Evolutionary conservation across 2,113 vertebrate genomes (phyloP), one percentile per base, ranked within the genome.

Genomic region (Ictalurus furcatus): DNA sequence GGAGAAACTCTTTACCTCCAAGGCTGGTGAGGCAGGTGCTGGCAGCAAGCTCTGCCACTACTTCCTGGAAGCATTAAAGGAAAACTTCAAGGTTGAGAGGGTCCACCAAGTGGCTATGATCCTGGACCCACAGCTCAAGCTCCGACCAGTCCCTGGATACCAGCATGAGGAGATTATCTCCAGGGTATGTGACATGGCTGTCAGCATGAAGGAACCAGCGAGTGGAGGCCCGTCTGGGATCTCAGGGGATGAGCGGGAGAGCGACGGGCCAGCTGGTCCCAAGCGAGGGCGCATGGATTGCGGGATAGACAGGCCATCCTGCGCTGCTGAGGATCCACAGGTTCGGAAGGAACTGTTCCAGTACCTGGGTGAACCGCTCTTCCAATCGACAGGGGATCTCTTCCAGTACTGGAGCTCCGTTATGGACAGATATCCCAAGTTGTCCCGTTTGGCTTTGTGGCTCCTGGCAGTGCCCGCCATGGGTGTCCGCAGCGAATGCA

Each of bases 1-100:
- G 94, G 98, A 99, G 96, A 99, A 99, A 94, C 98, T 99, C n/a
- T 99, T 99, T 94, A 99, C 98, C 17, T 96, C 98, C 93, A 99
- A 99, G 96, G 98, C 98, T 48, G 97, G 98, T 0, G 98, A 99
- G 1, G 97, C 97, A 0, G 98, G 98, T 1, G 95, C 97, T 0
- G 97, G 98, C 93, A 99, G 98, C 95, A 99, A 99, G 92, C 97
- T 99, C 84, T 99, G 98, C 95, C 98, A 99, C 94, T 98, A 98
- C 94, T 99, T 99, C 91, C 94, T 99, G 61, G 98, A 99, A 92
- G 98, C 98, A 0, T 95, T 99, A 83, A 99, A 99, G 93, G 98
- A 99, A 95, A 98, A 99, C 94, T 99, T 99, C 93, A 99, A 99
- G 92, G 97, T 99, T 82, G 98, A 99, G 91, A 96, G 97, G 0